Conservation (phyloP, 2,113 vertebrate genomes). For the Oncorhynchus mykiss region DNA sequence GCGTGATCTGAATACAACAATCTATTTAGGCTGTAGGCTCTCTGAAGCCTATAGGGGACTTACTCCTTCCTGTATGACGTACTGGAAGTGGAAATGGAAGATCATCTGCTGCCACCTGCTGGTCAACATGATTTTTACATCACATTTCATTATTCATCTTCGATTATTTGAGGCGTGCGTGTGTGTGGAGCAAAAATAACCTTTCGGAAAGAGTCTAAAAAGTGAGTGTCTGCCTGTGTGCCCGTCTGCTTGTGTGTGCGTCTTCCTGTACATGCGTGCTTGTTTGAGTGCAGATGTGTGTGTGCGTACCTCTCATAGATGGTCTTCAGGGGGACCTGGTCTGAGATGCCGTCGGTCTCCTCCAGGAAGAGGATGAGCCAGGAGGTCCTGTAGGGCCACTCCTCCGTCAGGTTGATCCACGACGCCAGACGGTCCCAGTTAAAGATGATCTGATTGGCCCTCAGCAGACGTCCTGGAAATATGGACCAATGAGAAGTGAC, state of each 20-base stretch:
- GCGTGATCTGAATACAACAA: background rate
- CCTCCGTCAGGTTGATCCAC: constrained; percentile 98
- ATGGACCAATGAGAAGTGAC: background rate
- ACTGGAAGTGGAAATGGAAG: constrained; percentile 28
- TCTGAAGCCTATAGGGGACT: too few species aligned
- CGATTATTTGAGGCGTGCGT: background rate
- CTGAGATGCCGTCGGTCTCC: constrained; percentile 88
- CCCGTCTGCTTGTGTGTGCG: background rate
- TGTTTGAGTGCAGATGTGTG: background rate
- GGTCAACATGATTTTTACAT: constrained; percentile 35
- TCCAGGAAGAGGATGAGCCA: constrained; percentile 97
- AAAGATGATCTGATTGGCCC: constrained; percentile 96
- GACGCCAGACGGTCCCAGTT: constrained; percentile 96
- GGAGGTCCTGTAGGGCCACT: constrained; percentile 96
- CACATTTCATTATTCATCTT: background rate
- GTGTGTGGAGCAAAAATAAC: constrained; percentile 62
- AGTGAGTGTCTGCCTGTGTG: background rate
- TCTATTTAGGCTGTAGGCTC: too few species aligned
- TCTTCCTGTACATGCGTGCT: background rate
- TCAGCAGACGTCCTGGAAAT: constrained; percentile 83
- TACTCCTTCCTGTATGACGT: too few species aligned
- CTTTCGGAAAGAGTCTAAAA: constrained; percentile 80
- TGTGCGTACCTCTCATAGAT: constrained; percentile 91
- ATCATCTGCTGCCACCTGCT: constrained; percentile 74
- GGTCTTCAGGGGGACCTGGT: constrained; percentile 86